Evolutionary conservation across 53 echinoderm and acorn worm genomes (phyloP).

Genomic region (Luidia sarsii): DNA sequence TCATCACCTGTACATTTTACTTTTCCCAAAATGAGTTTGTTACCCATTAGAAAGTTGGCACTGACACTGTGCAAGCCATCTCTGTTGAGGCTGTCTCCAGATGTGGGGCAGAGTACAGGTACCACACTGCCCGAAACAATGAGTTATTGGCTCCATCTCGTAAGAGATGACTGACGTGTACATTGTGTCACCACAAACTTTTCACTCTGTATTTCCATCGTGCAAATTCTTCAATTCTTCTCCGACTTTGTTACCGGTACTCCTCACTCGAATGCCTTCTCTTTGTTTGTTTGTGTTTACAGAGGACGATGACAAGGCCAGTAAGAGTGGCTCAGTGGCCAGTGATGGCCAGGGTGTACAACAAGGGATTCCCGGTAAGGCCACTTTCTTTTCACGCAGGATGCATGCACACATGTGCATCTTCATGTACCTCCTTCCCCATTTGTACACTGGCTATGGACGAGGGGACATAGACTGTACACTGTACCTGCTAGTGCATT

Average conservation of each 20-base stretch:
- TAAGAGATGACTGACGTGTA: background rate
- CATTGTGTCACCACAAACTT: background rate
- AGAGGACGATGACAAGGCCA: slow-evolving; percentile 49
- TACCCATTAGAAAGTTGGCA: no score
- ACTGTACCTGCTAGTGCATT: no score
- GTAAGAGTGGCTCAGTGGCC: slow-evolving; percentile 13
- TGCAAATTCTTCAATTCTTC: background rate
- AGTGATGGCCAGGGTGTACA: slow-evolving; percentile 18
- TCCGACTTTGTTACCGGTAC: background rate
- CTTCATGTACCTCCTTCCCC: no score
- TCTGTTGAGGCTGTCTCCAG: no score
- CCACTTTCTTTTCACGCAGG: background rate
- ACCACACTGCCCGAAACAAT: background rate
- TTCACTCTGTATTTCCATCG: background rate
- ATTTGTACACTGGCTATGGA: no score
- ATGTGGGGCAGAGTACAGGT: no score
- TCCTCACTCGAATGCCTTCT: background rate
- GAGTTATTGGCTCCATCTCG: background rate
- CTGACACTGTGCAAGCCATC: no score
- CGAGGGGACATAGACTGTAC: no score
- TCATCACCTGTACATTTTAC: no score
- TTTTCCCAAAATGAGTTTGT: no score
- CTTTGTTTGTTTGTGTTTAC: background rate
- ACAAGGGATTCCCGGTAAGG: slow-evolving; percentile 17
- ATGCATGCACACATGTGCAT: no score